These are phyloP conservation scores for Itoplectis maculator DNA, from an alignment of 2,888 invertebrate genomes.

Conservation along the genomic window DNA sequence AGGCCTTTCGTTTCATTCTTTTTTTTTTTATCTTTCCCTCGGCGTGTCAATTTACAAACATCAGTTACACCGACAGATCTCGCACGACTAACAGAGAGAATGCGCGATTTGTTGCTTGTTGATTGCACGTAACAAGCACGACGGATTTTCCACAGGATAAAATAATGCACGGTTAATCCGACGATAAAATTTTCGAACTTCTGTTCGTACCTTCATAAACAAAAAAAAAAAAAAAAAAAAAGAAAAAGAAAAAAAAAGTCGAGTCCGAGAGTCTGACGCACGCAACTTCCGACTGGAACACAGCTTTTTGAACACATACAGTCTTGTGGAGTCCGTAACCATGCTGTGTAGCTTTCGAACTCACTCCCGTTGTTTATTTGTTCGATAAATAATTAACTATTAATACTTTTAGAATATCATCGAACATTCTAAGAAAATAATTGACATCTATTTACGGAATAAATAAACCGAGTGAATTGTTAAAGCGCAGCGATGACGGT, in stretches of 20 bases:
- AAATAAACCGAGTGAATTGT: too few species aligned
- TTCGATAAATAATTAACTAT: too few species aligned
- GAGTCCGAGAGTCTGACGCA: constrained; percentile 13
- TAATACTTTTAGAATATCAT: too few species aligned
- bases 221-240: constrained; percentile 39
- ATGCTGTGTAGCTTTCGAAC: background rate
- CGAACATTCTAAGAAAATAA: too few species aligned
- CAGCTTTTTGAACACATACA: constrained; percentile 68
- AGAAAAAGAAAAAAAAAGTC: constrained; percentile 31
- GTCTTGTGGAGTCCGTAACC: background rate
- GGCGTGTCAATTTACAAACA: constrained; percentile 77
- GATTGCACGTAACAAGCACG: constrained; percentile 59
- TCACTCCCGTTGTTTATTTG: too few species aligned
- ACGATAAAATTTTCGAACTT: constrained; percentile 38
- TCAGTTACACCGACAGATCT: constrained; percentile 70
- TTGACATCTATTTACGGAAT: too few species aligned
- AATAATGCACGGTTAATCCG: constrained; percentile 24
- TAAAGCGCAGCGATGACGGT: too few species aligned
- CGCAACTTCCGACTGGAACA: constrained; percentile 60
- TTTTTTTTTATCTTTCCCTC: constrained; percentile 71
- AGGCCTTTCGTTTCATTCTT: constrained; percentile 76
- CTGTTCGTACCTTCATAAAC: constrained; percentile 27
- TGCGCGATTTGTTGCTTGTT: constrained; percentile 56
- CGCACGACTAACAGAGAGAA: constrained; percentile 27
- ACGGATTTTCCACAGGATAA: constrained; percentile 33